Evolutionary conservation across 2,888 invertebrate species (phyloP).

Genomic region (Cabera pusaria): DNA sequence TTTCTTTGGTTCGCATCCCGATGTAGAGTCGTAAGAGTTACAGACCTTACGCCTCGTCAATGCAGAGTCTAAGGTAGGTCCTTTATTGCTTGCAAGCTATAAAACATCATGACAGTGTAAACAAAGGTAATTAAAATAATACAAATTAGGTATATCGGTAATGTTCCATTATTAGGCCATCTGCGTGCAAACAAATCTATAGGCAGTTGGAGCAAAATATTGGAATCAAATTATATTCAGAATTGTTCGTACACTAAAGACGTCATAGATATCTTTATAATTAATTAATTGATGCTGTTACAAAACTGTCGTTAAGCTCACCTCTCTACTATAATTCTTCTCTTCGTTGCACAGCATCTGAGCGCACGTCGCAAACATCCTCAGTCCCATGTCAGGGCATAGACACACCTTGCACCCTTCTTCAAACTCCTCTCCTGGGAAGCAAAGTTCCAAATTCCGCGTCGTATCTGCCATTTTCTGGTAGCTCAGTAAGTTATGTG

Average conservation of each 20-base stretch:
- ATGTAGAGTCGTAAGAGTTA: too few species aligned
- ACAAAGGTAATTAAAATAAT: too few species aligned
- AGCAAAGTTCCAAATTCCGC: slow-evolving; percentile 60
- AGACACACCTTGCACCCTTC: slow-evolving; percentile 67
- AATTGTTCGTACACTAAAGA: too few species aligned
- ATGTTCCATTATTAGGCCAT: too few species aligned
- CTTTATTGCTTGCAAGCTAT: slow-evolving; percentile 9
- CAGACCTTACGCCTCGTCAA: slow-evolving; percentile 30
- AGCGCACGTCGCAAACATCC: slow-evolving; percentile 60
- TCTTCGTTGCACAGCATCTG: slow-evolving; percentile 46
- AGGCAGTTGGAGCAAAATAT: too few species aligned
- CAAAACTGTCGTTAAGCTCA: slow-evolving; percentile 1
- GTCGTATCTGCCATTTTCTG: slow-evolving; percentile 38
- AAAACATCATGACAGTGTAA: too few species aligned
- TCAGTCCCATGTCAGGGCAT: slow-evolving; percentile 70
- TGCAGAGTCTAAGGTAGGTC: slow-evolving; percentile 2
- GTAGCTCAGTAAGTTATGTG: slow-evolving; percentile 48
- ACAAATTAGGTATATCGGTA: too few species aligned
- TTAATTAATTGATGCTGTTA: not conserved
- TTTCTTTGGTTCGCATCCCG: slow-evolving; percentile 29
- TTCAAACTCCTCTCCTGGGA: slow-evolving; percentile 69
- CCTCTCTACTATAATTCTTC: slow-evolving; percentile 11
- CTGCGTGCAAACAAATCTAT: too few species aligned
- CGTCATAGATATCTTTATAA: not conserved
- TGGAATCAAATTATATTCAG: too few species aligned